Evolutionary conservation across 1,140 invertebrate species (phyloP).

Genomic region (Bombus terrestris): DNA sequence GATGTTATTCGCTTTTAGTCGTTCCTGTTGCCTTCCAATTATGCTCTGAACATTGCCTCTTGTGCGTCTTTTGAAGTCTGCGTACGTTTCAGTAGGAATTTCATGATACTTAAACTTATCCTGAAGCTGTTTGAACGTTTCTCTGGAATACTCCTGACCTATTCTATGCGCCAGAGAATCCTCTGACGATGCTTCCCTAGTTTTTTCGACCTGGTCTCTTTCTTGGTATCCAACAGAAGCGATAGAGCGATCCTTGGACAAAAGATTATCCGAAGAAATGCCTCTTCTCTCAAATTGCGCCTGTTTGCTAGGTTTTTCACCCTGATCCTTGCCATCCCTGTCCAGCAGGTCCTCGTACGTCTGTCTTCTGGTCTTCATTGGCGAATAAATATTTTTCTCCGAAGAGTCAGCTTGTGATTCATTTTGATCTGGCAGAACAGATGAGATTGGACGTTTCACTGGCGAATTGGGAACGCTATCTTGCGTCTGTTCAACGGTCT

Average conservation of each 20-base stretch:
- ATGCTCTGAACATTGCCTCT: constrained; percentile 45
- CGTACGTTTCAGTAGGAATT: constrained; percentile 77
- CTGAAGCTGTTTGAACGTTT: constrained; percentile 75
- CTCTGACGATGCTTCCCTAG: constrained; percentile 46
- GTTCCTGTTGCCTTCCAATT: constrained; percentile 48
- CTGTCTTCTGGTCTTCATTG: constrained; percentile 72
- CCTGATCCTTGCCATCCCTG: constrained; percentile 64
- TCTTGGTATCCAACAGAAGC: background rate
- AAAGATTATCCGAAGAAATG: constrained; percentile 77
- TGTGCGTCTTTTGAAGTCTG: constrained; percentile 76
- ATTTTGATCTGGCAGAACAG: constrained; percentile 54
- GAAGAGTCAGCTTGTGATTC: constrained; percentile 28
- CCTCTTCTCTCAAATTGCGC: constrained; percentile 71
- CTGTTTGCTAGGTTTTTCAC: constrained; percentile 23
- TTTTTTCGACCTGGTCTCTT: constrained; percentile 17
- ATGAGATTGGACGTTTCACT: constrained; percentile 69
- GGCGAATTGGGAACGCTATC: constrained; percentile 76
- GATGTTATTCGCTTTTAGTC: constrained; percentile 17
- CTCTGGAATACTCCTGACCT: constrained; percentile 56
- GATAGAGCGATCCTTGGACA: constrained; percentile 50
- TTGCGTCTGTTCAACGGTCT: constrained; percentile 63
- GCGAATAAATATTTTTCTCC: constrained; percentile 58
- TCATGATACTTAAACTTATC: constrained; percentile 77
- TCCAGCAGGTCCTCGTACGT: constrained; percentile 75
- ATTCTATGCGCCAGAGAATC: constrained; percentile 35